phyloP scores from a whole-genome alignment of 1,140 invertebrate genomes.

The Helicoverpa armigera region DNA sequence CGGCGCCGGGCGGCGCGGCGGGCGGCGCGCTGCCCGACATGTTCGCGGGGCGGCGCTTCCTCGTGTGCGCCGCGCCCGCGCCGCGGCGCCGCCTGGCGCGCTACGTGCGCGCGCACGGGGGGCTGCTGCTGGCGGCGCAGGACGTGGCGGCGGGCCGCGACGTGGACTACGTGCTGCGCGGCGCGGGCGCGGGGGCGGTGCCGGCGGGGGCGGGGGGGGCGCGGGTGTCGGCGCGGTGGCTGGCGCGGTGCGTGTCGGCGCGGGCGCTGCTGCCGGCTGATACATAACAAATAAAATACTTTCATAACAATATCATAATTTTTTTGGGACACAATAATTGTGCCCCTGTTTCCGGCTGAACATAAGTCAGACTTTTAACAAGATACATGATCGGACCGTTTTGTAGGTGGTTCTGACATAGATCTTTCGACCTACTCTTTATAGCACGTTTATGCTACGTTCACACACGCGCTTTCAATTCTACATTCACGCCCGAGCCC shows the following conservation, averaged over 20 bases:
- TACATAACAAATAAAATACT: conserved; percentile 26
- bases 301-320: not conserved
- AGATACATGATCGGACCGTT: too few species aligned
- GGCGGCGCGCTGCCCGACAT: conserved; percentile 59
- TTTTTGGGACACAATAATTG: not conserved
- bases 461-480: too few species aligned
- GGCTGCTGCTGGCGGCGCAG: conserved; percentile 59
- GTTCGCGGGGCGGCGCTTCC: conserved; percentile 65
- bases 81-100: conserved; percentile 54
- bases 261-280: conserved; percentile 56
- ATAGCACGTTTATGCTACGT: too few species aligned
- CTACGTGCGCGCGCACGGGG: conserved; percentile 72
- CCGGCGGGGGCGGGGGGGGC: conserved; percentile 24
- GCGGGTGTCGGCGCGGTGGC: conserved; percentile 59
- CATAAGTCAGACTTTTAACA: too few species aligned
- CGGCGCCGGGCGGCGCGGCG: conserved; percentile 12
- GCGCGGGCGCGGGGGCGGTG: not conserved
- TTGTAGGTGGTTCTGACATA: too few species aligned
- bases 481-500: too few species aligned
- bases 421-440: too few species aligned
- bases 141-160: conserved; percentile 50
- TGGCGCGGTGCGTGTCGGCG: not conserved
- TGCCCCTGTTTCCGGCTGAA: too few species aligned
- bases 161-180: conserved; percentile 59
- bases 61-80: conserved; percentile 42